A percentile compares a stretch with the other conserved stretches of the same genome.
These are phyloP conservation scores for Hesperia comma DNA, from an alignment of 2,888 invertebrate species.

Conservation along the genomic window DNA sequence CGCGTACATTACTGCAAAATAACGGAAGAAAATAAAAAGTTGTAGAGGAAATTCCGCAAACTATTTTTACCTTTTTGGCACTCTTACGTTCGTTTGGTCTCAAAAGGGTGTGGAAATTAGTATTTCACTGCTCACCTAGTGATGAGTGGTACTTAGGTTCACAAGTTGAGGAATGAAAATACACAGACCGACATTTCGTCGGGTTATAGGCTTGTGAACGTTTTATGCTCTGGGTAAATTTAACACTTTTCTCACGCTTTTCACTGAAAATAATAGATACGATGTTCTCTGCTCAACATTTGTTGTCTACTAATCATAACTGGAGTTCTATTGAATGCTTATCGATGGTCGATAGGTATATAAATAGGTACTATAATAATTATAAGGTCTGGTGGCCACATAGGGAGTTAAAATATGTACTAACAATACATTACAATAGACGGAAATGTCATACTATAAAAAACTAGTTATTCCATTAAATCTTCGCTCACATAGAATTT, in stretches of 20 bases:
- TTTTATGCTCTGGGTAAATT: neutral
- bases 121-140: slow-evolving; percentile 11
- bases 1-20: neutral
- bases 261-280: too few relatives aligned
- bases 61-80: slow-evolving; percentile 12
- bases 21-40: neutral
- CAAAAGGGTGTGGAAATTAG: slow-evolving; percentile 32
- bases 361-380: too few relatives aligned
- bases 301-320: too few relatives aligned
- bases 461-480: too few relatives aligned
- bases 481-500: too few relatives aligned
- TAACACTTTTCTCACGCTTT: too few relatives aligned
- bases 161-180: slow-evolving; percentile 1
- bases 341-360: too few relatives aligned
- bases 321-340: neutral
- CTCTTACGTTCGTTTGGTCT: slow-evolving; percentile 26
- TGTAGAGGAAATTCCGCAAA: slow-evolving; percentile 8
- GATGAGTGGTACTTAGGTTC: slow-evolving; percentile 23
- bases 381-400: too few relatives aligned
- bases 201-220: neutral
- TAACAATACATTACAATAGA: too few relatives aligned
- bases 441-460: too few relatives aligned
- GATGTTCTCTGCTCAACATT: too few relatives aligned
- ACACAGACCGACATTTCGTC: slow-evolving; percentile 2
- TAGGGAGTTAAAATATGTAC: too few relatives aligned